phyloP scores from a whole-genome alignment of 2,113 vertebrate species.

The Aleadryas rufinucha region DNA sequence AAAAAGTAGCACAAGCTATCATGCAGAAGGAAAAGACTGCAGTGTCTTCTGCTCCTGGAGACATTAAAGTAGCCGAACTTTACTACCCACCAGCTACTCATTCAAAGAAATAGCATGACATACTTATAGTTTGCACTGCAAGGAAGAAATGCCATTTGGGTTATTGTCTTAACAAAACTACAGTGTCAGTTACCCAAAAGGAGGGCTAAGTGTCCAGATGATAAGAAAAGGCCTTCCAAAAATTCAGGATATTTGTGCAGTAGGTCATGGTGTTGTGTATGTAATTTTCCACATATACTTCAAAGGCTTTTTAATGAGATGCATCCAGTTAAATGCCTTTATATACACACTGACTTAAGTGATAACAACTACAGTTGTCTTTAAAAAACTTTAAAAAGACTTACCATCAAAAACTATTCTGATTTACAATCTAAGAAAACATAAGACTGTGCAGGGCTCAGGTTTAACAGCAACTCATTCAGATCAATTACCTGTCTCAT shows the following conservation, averaged over 20 bases:
- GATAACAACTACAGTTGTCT: neutral
- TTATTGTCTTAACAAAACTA: neutral
- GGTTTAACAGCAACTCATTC: neutral
- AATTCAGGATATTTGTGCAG: neutral
- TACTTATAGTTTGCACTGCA: accelerated
- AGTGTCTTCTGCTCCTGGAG: neutral
- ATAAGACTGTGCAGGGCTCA: neutral
- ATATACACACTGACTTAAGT: neutral
- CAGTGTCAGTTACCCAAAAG: neutral
- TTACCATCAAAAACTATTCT: neutral
- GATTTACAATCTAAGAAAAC: neutral
- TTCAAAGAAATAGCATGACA: neutral
- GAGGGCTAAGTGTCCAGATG: neutral
- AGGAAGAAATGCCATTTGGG: neutral
- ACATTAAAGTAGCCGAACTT: neutral
- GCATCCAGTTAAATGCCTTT: neutral
- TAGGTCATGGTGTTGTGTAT: accelerated
- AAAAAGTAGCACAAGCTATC: neutral
- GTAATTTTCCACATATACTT: neutral
- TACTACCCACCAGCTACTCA: neutral
- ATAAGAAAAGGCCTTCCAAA: neutral
- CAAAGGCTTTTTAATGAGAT: neutral
- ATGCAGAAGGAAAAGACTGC: neutral
- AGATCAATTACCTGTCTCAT: neutral
- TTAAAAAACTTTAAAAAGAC: neutral